Base-by-base conservation (phyloP, 2,888 invertebrate genomes). In the Mimas tiliae region DNA sequence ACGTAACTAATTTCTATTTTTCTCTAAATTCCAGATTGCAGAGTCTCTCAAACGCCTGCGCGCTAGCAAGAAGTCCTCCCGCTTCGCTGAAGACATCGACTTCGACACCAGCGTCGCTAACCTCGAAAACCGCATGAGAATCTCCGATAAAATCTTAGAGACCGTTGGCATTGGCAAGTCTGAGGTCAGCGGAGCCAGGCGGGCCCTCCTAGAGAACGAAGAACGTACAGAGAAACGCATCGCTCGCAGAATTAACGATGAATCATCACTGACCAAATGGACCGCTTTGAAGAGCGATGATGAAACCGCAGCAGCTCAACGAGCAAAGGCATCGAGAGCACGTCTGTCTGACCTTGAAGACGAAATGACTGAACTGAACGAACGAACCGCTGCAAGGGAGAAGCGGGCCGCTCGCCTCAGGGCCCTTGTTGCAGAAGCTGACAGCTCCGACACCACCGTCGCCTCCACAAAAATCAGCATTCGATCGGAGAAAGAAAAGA, bases 341-440 rank as follows among this genome's bases (percentile, higher is more conserved):
- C 94, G 97, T 62, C 89, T 97, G 19, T 94, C 94, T 48, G 96
- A 97, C 77, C 89, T 97, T 53, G 96, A 97, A 79, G 95, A 95
- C 63, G 97, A 97, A 85, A 96, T 97, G 96, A 94, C 95, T 52
- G 96, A 95, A 73, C 87, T 96, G 68, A 95, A 93, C 19, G 96
- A 96, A 78, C 94, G 95, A 77, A 95, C 95, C 76, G 95, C 95
- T 0, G 95, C 95, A 21, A 94, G 97, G 71, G 97, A 97, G 80
- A 95, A 95, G 68, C 95, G 97, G 58, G 95, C 96, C 1, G 96
- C 96, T 0, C 95, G 96, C 65, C 94, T 97, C 42, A 94, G 95
- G 65, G 95, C 96, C 0, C 84, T 97, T 34, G 95, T 97, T 19
- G 96, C 95, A 64, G 96, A 95, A 74, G 87, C 89, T 7, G 95